phyloP scores from a whole-genome alignment of 2,888 invertebrate species.

The Metacarcinus magister region DNA sequence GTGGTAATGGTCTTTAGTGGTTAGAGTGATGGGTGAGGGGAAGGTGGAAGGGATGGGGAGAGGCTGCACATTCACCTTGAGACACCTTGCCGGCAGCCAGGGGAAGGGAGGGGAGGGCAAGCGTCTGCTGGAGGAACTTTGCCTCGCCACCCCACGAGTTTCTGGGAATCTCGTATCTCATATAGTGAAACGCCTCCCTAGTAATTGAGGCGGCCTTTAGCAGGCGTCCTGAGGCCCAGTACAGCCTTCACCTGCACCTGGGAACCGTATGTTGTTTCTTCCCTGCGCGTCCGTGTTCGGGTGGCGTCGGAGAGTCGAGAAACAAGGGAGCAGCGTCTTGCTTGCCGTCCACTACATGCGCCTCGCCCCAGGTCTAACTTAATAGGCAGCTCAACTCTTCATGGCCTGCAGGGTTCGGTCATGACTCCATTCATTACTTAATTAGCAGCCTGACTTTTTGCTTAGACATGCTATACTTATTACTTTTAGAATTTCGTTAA shows the following conservation, averaged over 20 bases:
- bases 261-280: not conserved
- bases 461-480: not conserved
- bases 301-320: not conserved
- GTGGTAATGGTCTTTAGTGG: not conserved
- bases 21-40: not conserved
- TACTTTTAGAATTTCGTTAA: not conserved
- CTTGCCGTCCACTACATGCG: not conserved
- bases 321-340: not conserved
- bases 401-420: not conserved
- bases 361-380: not conserved
- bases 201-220: slow-evolving; percentile 14
- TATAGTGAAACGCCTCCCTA: not conserved
- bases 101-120: not conserved
- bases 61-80: slow-evolving; percentile 14
- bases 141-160: not conserved
- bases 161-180: not conserved
- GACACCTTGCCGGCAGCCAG: slow-evolving; percentile 45
- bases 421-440: not conserved
- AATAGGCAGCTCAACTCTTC: not conserved
- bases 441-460: not conserved
- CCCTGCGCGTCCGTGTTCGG: not conserved
- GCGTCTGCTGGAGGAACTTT: not conserved
- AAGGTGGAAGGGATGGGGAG: not conserved
- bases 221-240: not conserved
- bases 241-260: not conserved